A percentile compares a stretch with the other conserved stretches of the same genome.
phyloP scores from a whole-genome alignment of 2,797 vertebrate genomes.

The Anguilla megastoma region DNA sequence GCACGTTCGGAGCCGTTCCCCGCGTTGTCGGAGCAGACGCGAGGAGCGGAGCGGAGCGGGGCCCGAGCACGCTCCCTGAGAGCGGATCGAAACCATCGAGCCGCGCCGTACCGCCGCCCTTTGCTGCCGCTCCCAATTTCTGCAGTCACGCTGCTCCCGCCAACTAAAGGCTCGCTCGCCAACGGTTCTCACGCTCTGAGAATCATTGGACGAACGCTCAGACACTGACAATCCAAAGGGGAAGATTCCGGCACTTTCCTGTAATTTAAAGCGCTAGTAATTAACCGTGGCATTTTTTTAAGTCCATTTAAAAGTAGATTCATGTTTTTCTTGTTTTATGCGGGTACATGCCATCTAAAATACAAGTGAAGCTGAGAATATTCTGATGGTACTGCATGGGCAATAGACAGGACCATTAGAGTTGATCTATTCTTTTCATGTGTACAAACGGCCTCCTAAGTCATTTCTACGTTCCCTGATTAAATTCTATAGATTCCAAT shows the following conservation, averaged over 20 bases:
- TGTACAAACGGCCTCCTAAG: neutral
- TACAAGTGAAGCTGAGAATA: neutral
- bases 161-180: neutral
- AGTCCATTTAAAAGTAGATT: neutral
- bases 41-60: neutral
- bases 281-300: neutral
- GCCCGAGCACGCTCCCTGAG: neutral
- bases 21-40: neutral
- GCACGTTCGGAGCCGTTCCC: neutral
- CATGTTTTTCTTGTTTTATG: neutral
- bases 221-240: neutral
- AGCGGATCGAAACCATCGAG: neutral
- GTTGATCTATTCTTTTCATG: neutral
- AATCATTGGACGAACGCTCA: neutral
- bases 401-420: neutral
- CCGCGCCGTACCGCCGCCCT: neutral
- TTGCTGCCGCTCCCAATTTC: neutral
- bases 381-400: neutral
- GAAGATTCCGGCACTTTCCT: neutral
- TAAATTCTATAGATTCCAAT: too few relatives aligned
- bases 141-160: neutral
- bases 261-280: neutral
- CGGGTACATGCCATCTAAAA: neutral
- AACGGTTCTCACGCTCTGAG: neutral
- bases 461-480: neutral